Evolutionary conservation across 2,888 invertebrate species (phyloP).

Genomic region (Apodemia mormo): DNA sequence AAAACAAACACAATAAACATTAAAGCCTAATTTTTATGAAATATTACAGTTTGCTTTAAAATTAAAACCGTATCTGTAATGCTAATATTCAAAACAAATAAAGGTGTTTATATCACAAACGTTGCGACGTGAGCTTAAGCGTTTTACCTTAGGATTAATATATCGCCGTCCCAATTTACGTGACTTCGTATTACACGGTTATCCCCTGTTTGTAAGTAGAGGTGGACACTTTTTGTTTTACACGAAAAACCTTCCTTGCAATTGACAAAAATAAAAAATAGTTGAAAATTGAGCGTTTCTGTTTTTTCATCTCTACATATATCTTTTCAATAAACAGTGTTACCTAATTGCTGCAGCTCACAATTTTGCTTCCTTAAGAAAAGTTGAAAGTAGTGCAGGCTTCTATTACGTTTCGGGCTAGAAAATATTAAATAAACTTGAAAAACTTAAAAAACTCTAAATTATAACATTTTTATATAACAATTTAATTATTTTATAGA

Average conservation of each 20-base stretch:
- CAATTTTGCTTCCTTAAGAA: too few relatives aligned
- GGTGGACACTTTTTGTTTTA: constrained; percentile 51
- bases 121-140: constrained; percentile 65
- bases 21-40: neutral
- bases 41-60: constrained; percentile 27
- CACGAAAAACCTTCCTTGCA: constrained; percentile 33
- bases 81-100: constrained; percentile 66
- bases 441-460: too few relatives aligned
- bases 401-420: too few relatives aligned
- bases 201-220: constrained; percentile 62
- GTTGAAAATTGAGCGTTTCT: too few relatives aligned
- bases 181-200: constrained; percentile 67
- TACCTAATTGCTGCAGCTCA: too few relatives aligned
- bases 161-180: constrained; percentile 74
- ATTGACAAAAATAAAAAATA: constrained; percentile 22
- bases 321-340: too few relatives aligned
- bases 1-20: neutral
- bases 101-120: constrained; percentile 68
- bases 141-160: constrained; percentile 75
- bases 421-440: too few relatives aligned
- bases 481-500: too few relatives aligned
- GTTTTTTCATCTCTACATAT: too few relatives aligned
- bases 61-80: constrained; percentile 53
- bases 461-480: too few relatives aligned
- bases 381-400: too few relatives aligned